Percentiles rank a stretch among this genome's conserved stretches.
These are phyloP conservation scores for Galbula dea DNA, from an alignment of 2,113 vertebrate genomes.

Conservation along the genomic window DNA sequence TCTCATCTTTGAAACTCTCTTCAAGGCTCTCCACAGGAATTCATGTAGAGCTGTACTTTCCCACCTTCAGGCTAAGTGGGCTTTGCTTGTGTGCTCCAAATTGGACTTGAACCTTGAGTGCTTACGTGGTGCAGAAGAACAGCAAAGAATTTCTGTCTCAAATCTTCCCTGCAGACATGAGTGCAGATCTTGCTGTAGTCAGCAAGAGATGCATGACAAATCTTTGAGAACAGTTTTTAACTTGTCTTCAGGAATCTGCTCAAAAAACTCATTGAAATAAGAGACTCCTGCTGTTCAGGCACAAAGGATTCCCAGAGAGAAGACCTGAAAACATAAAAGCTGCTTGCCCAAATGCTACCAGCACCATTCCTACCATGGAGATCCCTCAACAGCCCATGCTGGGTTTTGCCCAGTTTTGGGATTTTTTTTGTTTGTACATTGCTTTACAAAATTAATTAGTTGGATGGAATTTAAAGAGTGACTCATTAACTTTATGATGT, in stretches of 20 bases:
- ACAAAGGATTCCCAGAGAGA: background rate
- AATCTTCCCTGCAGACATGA: background rate
- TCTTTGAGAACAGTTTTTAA: background rate
- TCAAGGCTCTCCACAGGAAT: background rate
- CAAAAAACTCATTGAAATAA: background rate
- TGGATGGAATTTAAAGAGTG: background rate
- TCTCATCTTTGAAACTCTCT: background rate
- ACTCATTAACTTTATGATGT: background rate
- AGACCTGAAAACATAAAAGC: background rate
- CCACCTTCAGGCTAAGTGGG: background rate
- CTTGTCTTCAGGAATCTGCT: background rate
- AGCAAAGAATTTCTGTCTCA: background rate
- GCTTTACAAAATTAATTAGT: background rate
- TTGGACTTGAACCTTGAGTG: background rate
- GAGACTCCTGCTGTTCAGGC: background rate
- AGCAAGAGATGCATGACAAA: background rate
- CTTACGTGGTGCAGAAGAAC: background rate
- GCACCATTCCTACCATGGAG: background rate
- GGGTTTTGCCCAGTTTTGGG: background rate
- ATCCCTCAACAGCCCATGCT: background rate
- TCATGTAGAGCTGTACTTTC: background rate
- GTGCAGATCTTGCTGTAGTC: background rate
- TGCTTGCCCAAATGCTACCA: background rate
- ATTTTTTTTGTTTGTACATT: background rate
- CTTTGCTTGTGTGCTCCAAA: background rate